A percentile compares a stretch with the other conserved stretches of the same genome.
These are phyloP conservation scores for Sylvia borin DNA, from an alignment of 2,797 vertebrate species.

Conservation along the genomic window DNA sequence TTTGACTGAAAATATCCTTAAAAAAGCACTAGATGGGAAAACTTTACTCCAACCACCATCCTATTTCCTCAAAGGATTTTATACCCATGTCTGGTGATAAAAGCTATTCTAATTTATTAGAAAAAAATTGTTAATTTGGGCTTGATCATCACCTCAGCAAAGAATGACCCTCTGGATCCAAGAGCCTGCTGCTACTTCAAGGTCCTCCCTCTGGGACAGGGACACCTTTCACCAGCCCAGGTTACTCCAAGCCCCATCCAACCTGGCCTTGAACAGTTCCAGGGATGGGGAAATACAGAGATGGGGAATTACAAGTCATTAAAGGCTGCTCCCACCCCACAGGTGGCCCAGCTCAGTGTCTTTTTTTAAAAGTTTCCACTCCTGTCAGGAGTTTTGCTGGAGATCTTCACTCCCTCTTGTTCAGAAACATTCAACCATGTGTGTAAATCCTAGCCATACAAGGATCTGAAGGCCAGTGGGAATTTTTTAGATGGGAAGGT, in stretches of 20 bases:
- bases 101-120: background rate
- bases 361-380: background rate
- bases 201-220: background rate
- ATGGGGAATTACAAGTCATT: background rate
- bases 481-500: background rate
- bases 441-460: background rate
- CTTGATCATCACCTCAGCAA: background rate
- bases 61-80: background rate
- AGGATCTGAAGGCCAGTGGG: background rate
- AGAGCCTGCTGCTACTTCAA: background rate
- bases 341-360: background rate
- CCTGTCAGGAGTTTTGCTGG: background rate
- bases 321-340: background rate
- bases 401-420: background rate
- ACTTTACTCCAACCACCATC: background rate
- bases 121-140: background rate
- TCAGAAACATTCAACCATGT: background rate
- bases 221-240: background rate
- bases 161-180: background rate
- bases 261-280: background rate
- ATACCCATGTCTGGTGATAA: background rate
- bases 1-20: background rate
- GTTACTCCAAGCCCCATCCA: background rate
- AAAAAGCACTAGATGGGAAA: background rate
- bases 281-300: background rate